Evolutionary conservation across 2,888 invertebrate genomes (phyloP).

Genomic region (Nomada fabriciana): DNA sequence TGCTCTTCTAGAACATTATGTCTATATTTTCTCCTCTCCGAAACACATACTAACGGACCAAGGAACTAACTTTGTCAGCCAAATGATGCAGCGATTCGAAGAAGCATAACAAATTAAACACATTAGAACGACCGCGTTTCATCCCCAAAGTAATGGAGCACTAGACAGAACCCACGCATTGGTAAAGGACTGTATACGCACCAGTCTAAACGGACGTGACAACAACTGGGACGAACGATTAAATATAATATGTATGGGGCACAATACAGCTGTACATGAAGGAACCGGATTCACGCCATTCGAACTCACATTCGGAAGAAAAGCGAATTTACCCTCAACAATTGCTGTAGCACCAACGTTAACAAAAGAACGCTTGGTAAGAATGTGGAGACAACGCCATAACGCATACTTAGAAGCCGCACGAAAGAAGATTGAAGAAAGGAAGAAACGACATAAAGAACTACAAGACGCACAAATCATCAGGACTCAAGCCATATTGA

Average conservation of each 20-base stretch:
- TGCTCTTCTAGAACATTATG: too few species aligned
- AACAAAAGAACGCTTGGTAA: neutral
- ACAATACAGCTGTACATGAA: slow-evolving; percentile 14
- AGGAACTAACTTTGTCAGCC: too few species aligned
- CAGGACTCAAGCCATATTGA: slow-evolving; percentile 3
- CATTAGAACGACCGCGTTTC: too few species aligned
- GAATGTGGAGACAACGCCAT: neutral
- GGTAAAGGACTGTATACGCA: too few species aligned
- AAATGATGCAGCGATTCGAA: too few species aligned
- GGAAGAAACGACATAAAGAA: neutral
- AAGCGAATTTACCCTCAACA: slow-evolving; percentile 15
- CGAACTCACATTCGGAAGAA: slow-evolving; percentile 5
- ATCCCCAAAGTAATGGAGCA: too few species aligned
- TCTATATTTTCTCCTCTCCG: too few species aligned
- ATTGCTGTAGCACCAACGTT: neutral
- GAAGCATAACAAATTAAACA: too few species aligned
- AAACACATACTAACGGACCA: too few species aligned
- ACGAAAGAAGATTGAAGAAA: neutral
- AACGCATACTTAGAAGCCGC: slow-evolving; percentile 2
- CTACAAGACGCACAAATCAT: neutral
- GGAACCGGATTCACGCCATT: slow-evolving; percentile 10
- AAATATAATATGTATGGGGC: slow-evolving; percentile 17
- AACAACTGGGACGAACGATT: neutral
- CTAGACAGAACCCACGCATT: too few species aligned
- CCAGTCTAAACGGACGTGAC: neutral